Percentiles rank a stretch among this genome's conserved stretches.
Conservation (phyloP, 2,888 invertebrate species). For the Arenicola marina region DNA sequence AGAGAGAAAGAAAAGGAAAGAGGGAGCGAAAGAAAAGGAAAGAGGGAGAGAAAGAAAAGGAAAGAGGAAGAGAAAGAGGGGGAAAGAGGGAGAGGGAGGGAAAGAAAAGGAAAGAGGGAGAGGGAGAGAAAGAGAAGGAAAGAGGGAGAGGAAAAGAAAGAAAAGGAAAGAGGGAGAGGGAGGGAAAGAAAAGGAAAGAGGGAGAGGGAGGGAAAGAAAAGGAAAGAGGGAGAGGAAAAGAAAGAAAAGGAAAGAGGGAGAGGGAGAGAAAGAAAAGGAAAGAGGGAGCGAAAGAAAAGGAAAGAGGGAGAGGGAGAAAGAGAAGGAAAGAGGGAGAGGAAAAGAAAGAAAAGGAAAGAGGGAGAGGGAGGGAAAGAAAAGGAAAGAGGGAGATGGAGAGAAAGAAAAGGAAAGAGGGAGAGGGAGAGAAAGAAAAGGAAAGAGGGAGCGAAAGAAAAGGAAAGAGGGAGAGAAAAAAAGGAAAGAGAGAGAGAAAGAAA, state of each 20-base stretch:
- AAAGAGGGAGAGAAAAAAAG: not conserved
- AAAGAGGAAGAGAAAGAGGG: not conserved
- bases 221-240: not conserved
- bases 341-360: not conserved
- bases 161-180: not conserved
- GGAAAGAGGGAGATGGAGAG: not conserved
- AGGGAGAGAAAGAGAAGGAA: not conserved
- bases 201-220: not conserved
- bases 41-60: no score
- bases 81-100: not conserved
- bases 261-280: not conserved
- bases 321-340: not conserved
- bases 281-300: not conserved
- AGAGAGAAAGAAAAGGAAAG: no score
- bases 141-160: not conserved
- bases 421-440: not conserved
- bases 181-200: not conserved
- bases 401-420: not conserved
- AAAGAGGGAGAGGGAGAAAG: not conserved
- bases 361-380: not conserved
- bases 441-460: not conserved
- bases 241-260: not conserved
- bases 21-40: no score
- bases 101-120: not conserved
- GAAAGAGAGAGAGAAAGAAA: not conserved